phyloP scores from a whole-genome alignment of 2,888 invertebrate genomes.

The Leptodirus hochenwartii region DNA sequence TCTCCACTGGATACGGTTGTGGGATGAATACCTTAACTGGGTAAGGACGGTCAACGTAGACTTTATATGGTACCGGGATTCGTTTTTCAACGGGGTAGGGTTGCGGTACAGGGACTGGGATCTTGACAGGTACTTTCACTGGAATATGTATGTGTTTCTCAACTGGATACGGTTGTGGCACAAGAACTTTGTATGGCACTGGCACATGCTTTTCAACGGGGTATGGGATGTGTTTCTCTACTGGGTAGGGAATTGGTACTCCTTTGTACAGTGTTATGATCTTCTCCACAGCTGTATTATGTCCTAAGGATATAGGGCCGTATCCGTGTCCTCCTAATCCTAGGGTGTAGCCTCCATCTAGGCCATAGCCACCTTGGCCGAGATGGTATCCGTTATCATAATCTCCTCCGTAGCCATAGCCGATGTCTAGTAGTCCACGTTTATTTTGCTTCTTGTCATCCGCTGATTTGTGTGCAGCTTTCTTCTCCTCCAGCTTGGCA shows the following conservation, averaged over 20 bases:
- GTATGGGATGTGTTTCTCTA: conserved; percentile 42
- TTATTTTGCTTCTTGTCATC: conserved; percentile 63
- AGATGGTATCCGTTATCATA: conserved; percentile 51
- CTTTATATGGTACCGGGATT: conserved; percentile 48
- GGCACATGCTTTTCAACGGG: conserved; percentile 48
- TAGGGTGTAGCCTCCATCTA: conserved; percentile 32
- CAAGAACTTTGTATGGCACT: conserved; percentile 39
- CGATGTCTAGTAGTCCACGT: conserved; percentile 60
- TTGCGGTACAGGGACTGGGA: conserved; percentile 56
- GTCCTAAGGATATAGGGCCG: conserved; percentile 19
- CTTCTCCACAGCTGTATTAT: conserved; percentile 36
- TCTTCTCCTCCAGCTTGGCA: conserved; percentile 45
- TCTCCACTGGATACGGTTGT: conserved; percentile 65
- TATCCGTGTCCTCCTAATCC: conserved; percentile 19
- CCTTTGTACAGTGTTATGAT: conserved; percentile 49
- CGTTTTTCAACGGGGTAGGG: conserved; percentile 66
- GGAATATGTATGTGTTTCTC: conserved; percentile 55
- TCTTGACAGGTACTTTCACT: conserved; percentile 61
- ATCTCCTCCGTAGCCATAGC: conserved; percentile 65
- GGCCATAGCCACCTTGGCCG: conserved; percentile 37
- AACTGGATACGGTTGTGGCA: conserved; percentile 49
- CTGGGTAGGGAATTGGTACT: conserved; percentile 43
- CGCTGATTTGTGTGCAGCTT: conserved; percentile 19
- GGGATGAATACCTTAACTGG: conserved; percentile 64
- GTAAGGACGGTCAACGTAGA: conserved; percentile 58